A percentile compares a stretch with the other conserved stretches of the same genome.
phyloP scores from a whole-genome alignment of 2,888 invertebrate species.

The Gibbula magus region DNA sequence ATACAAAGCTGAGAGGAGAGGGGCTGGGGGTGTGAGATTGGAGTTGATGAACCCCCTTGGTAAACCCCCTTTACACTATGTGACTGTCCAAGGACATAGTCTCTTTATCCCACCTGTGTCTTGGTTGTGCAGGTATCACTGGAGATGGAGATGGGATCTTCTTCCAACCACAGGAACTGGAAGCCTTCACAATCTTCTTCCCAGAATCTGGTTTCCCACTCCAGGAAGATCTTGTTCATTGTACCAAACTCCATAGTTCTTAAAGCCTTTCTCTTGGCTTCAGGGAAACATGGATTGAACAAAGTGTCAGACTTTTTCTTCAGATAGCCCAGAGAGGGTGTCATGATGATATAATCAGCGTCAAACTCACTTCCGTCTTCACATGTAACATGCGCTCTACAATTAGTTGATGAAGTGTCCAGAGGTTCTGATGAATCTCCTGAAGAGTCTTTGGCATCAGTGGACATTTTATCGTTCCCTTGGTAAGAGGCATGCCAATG shows the following conservation, averaged over 20 bases:
- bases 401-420: neutral
- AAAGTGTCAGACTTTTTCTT: conserved; percentile 84
- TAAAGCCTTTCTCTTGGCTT: conserved; percentile 83
- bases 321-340: conserved; percentile 85
- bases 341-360: conserved; percentile 86
- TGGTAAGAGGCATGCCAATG: conserved; percentile 4
- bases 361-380: conserved; percentile 43
- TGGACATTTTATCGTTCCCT: neutral
- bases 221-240: conserved; percentile 85
- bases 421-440: neutral
- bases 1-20: too few species aligned
- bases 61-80: too few species aligned
- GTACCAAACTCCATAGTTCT: conserved; percentile 82
- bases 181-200: conserved; percentile 75
- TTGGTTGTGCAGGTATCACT: neutral
- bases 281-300: conserved; percentile 84
- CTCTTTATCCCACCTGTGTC: conserved; percentile 8
- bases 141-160: neutral
- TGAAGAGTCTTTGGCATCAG: neutral
- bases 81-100: too few species aligned
- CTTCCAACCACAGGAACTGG: conserved; percentile 33
- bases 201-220: conserved; percentile 85
- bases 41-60: too few species aligned
- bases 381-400: conserved; percentile 36
- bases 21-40: too few species aligned